These are phyloP conservation scores for Dorcus hopei DNA, from an alignment of 2,888 invertebrate species.

Conservation along the genomic window DNA sequence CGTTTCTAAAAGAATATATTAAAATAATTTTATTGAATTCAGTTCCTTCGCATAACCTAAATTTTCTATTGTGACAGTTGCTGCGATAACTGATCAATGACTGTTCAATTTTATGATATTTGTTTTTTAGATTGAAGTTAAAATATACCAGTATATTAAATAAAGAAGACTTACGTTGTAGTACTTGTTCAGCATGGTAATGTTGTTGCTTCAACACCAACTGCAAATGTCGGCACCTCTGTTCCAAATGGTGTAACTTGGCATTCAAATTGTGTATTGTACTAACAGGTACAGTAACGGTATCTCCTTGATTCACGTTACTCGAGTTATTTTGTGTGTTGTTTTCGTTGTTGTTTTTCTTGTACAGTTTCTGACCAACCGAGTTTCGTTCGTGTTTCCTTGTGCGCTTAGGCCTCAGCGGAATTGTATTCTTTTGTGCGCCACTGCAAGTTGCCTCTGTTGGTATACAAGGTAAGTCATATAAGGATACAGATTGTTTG, in stretches of 20 bases:
- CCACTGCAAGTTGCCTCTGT: constrained; percentile 19
- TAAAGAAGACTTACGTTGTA: constrained; percentile 57
- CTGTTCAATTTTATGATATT: not conserved
- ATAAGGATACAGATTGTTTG: constrained; percentile 24
- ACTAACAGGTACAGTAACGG: constrained; percentile 37
- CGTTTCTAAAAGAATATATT: too few relatives aligned
- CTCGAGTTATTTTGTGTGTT: constrained; percentile 7
- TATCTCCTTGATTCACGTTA: constrained; percentile 18
- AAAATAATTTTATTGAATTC: too few relatives aligned
- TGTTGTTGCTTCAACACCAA: constrained; percentile 62
- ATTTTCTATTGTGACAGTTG: too few relatives aligned
- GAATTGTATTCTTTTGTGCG: constrained; percentile 36
- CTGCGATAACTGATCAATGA: too few relatives aligned
- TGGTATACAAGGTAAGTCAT: constrained; percentile 35
- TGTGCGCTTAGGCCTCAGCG: constrained; percentile 44
- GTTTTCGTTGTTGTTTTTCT: constrained; percentile 28
- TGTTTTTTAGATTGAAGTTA: not conserved
- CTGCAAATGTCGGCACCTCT: constrained; percentile 61
- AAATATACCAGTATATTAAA: not conserved
- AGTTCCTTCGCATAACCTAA: too few relatives aligned
- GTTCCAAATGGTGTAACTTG: constrained; percentile 53
- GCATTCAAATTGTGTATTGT: constrained; percentile 42
- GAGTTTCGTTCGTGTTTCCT: constrained; percentile 43
- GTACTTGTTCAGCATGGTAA: constrained; percentile 59
- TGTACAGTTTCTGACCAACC: constrained; percentile 31